Conservation (phyloP, 2,113 vertebrate species). For the Gavialis gangeticus region DNA sequence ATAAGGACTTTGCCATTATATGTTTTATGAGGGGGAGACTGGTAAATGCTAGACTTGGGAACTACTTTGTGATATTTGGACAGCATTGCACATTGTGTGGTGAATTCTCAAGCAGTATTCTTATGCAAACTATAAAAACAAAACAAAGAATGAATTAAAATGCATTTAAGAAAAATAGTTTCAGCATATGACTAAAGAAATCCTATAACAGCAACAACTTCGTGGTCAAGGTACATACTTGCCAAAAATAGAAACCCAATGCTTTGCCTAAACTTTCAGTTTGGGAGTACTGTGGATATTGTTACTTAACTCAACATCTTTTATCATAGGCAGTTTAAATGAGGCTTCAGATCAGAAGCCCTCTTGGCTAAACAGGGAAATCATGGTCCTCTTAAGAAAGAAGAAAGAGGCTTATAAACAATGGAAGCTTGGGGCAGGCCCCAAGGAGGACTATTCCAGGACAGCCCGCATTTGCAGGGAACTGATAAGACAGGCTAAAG, state of each 20-base stretch:
- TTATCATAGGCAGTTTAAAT: neutral
- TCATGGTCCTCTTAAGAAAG: neutral
- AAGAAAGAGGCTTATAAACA: too few relatives aligned
- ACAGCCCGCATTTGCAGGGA: too few relatives aligned
- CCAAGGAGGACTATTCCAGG: too few relatives aligned
- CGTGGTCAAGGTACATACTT: slow-evolving; percentile 25
- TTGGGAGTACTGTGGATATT: slow-evolving; percentile 24
- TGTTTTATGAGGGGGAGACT: slow-evolving; percentile 72
- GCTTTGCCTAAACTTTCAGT: neutral
- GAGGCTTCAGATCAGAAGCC: neutral
- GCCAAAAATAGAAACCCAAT: slow-evolving; percentile 45
- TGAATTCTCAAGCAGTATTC: slow-evolving; percentile 72
- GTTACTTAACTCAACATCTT: neutral
- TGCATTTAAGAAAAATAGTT: slow-evolving; percentile 62
- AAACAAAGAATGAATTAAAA: slow-evolving; percentile 74
- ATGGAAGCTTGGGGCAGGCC: too few relatives aligned
- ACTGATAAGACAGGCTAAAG: too few relatives aligned
- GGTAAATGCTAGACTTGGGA: slow-evolving; percentile 78
- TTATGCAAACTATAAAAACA: slow-evolving; percentile 76
- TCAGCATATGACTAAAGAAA: slow-evolving; percentile 69
- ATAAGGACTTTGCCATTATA: slow-evolving; percentile 72
- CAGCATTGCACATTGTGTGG: slow-evolving; percentile 54
- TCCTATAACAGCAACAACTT: slow-evolving; percentile 61
- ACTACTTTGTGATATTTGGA: slow-evolving; percentile 80
- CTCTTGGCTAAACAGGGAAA: neutral